A percentile compares a stretch with the other conserved stretches of the same genome.
These are phyloP conservation scores for Eulithis prunata DNA, from an alignment of 2,888 invertebrate genomes.

Conservation along the genomic window DNA sequence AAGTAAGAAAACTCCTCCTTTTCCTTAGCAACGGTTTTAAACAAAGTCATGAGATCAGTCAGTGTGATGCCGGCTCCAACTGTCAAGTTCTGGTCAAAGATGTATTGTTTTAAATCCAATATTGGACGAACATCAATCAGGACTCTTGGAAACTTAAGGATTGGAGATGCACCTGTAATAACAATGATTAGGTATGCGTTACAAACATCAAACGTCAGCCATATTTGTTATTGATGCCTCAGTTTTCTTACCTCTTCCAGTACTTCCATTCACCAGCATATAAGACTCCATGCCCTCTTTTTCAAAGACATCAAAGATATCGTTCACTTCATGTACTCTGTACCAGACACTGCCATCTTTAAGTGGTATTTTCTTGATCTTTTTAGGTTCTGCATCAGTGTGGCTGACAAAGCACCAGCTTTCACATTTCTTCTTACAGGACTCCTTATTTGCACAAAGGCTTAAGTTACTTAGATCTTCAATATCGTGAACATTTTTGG, in stretches of 20 bases:
- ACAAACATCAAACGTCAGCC: background rate
- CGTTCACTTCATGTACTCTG: constrained; percentile 74
- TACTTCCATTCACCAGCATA: constrained; percentile 88
- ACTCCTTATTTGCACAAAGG: constrained; percentile 47
- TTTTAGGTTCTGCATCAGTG: constrained; percentile 45
- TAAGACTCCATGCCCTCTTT: constrained; percentile 74
- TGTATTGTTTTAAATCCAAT: constrained; percentile 78
- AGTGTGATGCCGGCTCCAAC: constrained; percentile 86
- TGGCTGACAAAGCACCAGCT: constrained; percentile 62
- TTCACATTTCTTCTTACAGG: constrained; percentile 63
- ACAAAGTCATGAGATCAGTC: constrained; percentile 81
- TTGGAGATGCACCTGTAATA: constrained; percentile 74
- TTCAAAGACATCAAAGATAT: constrained; percentile 77
- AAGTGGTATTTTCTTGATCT: constrained; percentile 53
- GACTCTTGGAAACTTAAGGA: constrained; percentile 69
- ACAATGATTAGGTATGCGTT: constrained; percentile 14
- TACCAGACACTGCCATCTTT: constrained; percentile 78
- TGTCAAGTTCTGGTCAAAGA: constrained; percentile 71
- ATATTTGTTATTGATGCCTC: background rate
- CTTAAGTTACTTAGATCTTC: constrained; percentile 65
- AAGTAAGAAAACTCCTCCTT: constrained; percentile 84
- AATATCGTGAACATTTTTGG: constrained; percentile 74
- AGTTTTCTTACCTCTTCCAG: constrained; percentile 84
- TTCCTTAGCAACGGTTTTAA: constrained; percentile 58
- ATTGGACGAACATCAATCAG: constrained; percentile 87